Base-by-base conservation (phyloP, 2,888 invertebrate species). In the Thecocarcelia acutangulata region DNA sequence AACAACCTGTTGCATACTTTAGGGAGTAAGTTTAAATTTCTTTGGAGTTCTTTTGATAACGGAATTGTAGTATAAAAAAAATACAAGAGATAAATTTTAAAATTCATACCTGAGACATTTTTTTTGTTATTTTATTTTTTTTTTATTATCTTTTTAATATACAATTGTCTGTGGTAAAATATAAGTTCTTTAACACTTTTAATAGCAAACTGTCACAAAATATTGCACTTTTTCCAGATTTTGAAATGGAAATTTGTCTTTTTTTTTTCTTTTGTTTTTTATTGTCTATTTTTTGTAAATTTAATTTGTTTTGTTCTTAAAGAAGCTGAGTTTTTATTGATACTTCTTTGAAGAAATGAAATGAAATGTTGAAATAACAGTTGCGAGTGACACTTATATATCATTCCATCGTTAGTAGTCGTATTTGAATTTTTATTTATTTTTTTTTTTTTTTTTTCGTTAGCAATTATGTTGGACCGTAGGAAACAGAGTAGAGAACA, bases 1-100 rank as follows among this genome's bases (percentile, higher is more conserved):
- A 61, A 77, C 64, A 61, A 77, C 64, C 69, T 81, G 76, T 81
- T 81, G 81, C 81, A 63, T 81, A 77, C 63, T 77, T 81, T 73
- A 11, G n/a, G 77, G 81, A 1, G 33, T 6, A 11, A 52, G 56
- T 56, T 17, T 28, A 52, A 58, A 8, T 4, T 5, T 1, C 11
- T 24, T 69, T n/a, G n/a, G n/a, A n/a, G n/a, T n/a, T 59, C 28
- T 59, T 6, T 12, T 33, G 3, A 56, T 40, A 70, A 15, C 66
- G 66, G 61, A 77, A 68, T 73, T 70, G 63, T 56, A 44, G 44
- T 64, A 61, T 15, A 3, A 15, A 54, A 28, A 17, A 17, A 33
- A 56, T 17, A 17, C 8, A 50, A 54, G 17, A 4, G 2, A 33
- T 42, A 52, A 40, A 54, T 17, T 44, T 66, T 28, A 1, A 9